Conservation (phyloP, 2,113 vertebrate species). For the Antigone vipio region DNA sequence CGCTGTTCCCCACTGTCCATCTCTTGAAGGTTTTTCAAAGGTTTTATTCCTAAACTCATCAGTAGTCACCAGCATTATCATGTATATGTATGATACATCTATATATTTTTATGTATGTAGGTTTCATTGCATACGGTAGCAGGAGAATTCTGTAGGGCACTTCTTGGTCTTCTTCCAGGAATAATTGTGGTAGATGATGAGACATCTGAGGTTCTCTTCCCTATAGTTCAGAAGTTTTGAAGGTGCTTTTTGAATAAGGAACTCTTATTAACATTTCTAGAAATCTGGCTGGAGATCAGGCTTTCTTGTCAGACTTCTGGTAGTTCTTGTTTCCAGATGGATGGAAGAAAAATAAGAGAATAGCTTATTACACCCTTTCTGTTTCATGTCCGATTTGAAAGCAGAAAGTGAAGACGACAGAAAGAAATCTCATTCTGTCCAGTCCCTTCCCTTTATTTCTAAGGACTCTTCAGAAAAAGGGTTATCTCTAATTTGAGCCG, state of each 20-base stretch:
- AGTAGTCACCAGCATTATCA: background rate
- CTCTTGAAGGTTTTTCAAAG: background rate
- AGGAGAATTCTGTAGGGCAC: constrained; percentile 58
- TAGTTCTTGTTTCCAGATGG: constrained; percentile 68
- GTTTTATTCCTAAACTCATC: background rate
- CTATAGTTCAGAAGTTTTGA: constrained; percentile 39
- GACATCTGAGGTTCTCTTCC: constrained; percentile 31
- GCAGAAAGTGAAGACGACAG: constrained; percentile 22
- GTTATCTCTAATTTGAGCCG: background rate
- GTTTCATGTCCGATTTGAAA: constrained; percentile 50
- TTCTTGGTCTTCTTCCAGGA: constrained; percentile 62
- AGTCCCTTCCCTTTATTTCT: background rate
- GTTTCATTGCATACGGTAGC: background rate
- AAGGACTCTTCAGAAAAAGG: background rate
- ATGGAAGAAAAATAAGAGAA: constrained; percentile 69
- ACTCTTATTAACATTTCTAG: constrained; percentile 72
- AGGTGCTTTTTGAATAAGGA: constrained; percentile 62
- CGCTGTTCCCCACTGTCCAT: background rate
- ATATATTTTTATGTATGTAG: background rate
- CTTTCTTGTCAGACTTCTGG: constrained; percentile 77
- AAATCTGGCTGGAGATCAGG: constrained; percentile 71
- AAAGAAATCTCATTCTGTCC: background rate
- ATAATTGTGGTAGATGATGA: constrained; percentile 60
- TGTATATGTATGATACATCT: too few relatives aligned
- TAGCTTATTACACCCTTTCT: constrained; percentile 53